Base-by-base conservation (phyloP, 2,113 vertebrate genomes). In the Otocyon megalotis region DNA sequence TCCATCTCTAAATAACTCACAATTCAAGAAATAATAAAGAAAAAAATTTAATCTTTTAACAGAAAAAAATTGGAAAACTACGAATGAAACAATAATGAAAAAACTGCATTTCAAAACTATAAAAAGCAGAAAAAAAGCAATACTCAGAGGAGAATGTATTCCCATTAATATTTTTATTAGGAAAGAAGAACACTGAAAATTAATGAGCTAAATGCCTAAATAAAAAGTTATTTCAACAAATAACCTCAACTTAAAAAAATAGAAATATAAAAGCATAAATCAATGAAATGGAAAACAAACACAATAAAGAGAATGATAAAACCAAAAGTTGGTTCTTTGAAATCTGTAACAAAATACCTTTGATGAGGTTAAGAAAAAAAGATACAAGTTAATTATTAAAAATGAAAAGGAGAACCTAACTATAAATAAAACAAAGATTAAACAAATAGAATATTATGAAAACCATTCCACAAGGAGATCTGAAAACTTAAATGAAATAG, bases 81-180 rank as follows among this genome's bases (percentile, higher is more conserved):
- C 72, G 13, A 91, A 81, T 32, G n/a, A 67, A 90, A 65, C 43
- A 67, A 67, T 69, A 69, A 91, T 81, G 77, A 81, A 77, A 91
- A 69, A 9, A 54, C 22, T 17, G 54, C n/a, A 81, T 43, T 69
- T 91, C n/a, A 11, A 80, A 91, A 80, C 17, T 65, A 81, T 56
- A 43, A 37, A 67, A 54, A 43, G 50, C 24, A 54, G 11, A 37
- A 53, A 69, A 91, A 91, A 91, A 91, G 62, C 26, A 69, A 81
- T 54, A 91, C 19, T 91, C 50, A 54, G 19, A 85, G 58, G 43
- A 35, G 60, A 80, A 80, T 67, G 32, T 81, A 69, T 56, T 91
- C 50, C 30, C 60, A 90, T 37, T 53, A 67, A 67, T 80, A 16
- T 11, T 67, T 65, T 80, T 50, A 54, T 67, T 69, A 69, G 50